Percentiles rank a stretch among this genome's conserved stretches.
phyloP scores from a whole-genome alignment of 2,888 invertebrate species.

The Polia nebulosa region DNA sequence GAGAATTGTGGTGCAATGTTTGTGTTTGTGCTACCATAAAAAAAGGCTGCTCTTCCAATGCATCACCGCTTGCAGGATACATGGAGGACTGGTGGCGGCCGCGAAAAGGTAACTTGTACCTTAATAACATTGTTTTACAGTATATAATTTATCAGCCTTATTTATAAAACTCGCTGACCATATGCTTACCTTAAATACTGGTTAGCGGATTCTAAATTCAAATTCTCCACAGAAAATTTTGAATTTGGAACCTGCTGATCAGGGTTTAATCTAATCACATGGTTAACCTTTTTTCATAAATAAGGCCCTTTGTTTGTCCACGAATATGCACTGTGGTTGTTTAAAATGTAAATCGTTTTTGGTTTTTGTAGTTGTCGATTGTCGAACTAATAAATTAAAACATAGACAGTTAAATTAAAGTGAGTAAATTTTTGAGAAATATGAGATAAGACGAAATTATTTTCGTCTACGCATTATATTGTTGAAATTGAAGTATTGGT shows the following conservation, averaged over 20 bases:
- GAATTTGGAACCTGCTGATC: too few species aligned
- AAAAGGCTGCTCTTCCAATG: slow-evolving; percentile 93
- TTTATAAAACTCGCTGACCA: too few species aligned
- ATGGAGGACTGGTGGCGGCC: slow-evolving; percentile 99
- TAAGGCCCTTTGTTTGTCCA: slow-evolving; percentile 66
- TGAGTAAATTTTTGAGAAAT: background rate
- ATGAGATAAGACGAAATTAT: background rate
- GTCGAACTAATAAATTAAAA: background rate
- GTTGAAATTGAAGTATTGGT: background rate
- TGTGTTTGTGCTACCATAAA: slow-evolving; percentile 92
- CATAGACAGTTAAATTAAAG: background rate
- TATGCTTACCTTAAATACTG: too few species aligned
- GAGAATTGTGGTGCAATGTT: slow-evolving; percentile 89
- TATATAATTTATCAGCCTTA: too few species aligned
- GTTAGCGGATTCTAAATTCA: too few species aligned
- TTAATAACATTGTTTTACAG: slow-evolving; percentile 78
- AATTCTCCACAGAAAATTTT: too few species aligned
- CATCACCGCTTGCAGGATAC: slow-evolving; percentile 98
- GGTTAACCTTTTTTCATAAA: too few species aligned
- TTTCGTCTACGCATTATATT: slow-evolving; percentile 26
- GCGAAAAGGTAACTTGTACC: slow-evolving; percentile 96
- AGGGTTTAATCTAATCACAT: too few species aligned
- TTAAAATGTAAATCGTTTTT: background rate
- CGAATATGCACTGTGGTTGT: slow-evolving; percentile 57
- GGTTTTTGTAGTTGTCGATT: slow-evolving; percentile 2